These are phyloP conservation scores for Halisarca cf. caerulea DNA, from an alignment of 37 sponge, comb jelly and placozoan species.

Conservation along the genomic window DNA sequence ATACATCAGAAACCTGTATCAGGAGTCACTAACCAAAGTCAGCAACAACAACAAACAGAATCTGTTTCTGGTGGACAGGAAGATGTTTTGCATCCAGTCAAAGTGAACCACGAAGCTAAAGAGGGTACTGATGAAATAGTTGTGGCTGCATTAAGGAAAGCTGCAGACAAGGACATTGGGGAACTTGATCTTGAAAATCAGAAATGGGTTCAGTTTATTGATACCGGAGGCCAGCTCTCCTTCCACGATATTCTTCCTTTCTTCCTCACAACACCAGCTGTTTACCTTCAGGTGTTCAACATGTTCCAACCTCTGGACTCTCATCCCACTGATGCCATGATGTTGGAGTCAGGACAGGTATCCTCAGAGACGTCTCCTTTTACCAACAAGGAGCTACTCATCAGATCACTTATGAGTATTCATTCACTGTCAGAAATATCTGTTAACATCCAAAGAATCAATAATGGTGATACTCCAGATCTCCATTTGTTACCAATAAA, in stretches of 20 bases:
- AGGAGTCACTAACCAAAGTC: too few relatives aligned
- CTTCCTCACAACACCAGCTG: conserved; percentile 2
- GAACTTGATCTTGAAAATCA: neutral
- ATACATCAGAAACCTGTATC: too few relatives aligned
- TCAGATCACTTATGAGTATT: neutral
- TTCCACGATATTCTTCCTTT: conserved; percentile 12
- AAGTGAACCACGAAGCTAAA: too few relatives aligned
- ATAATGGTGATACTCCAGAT: too few relatives aligned
- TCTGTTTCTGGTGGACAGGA: too few relatives aligned
- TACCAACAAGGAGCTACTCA: neutral
- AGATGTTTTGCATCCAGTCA: too few relatives aligned
- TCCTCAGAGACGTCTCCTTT: neutral
- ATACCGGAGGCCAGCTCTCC: conserved; percentile 10
- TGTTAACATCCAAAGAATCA: neutral
- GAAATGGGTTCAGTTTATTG: conserved; percentile 7
- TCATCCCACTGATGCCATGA: neutral
- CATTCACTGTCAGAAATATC: neutral
- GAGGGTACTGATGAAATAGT: too few relatives aligned
- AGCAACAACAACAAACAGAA: too few relatives aligned
- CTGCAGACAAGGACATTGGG: too few relatives aligned
- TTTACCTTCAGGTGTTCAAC: conserved; percentile 25
- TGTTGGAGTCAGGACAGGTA: neutral
- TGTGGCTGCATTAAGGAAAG: too few relatives aligned
- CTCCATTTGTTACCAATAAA: neutral
- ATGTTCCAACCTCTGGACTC: neutral